A percentile compares a stretch with the other conserved stretches of the same genome.
Conservation (phyloP, 2,797 vertebrate genomes). For the Epinephelus awoara region DNA sequence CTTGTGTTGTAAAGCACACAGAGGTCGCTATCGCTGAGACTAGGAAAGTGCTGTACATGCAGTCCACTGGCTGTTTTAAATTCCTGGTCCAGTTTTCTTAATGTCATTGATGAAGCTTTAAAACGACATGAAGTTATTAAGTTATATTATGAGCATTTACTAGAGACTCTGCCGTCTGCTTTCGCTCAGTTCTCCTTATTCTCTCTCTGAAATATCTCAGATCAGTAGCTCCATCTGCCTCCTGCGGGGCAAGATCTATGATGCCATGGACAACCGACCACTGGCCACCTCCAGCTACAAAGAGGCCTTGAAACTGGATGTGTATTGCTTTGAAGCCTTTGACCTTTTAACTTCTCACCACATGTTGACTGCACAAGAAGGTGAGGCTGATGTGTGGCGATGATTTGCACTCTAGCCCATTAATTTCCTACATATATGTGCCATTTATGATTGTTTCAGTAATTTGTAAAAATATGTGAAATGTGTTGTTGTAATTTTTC, state of each 20-base stretch:
- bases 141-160: not conserved
- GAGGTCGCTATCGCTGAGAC: no score
- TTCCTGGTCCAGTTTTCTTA: not conserved
- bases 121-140: not conserved
- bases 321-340: conserved; percentile 99
- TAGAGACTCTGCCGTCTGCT: not conserved
- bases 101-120: not conserved
- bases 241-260: conserved; percentile 97
- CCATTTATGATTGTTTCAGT: not conserved
- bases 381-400: conserved; percentile 74
- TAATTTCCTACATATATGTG: not conserved
- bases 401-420: not conserved
- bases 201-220: conserved; percentile 76
- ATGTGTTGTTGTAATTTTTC: not conserved
- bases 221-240: conserved; percentile 98
- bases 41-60: no score
- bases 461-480: not conserved
- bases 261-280: conserved; percentile 96
- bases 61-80: not conserved
- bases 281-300: conserved; percentile 98
- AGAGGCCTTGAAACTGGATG: conserved; percentile 98
- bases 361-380: conserved; percentile 98
- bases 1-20: no score
- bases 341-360: conserved; percentile 98
- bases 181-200: conserved; percentile 15